Conservation (phyloP, 1,140 invertebrate species). For the Papilio dardanus region DNA sequence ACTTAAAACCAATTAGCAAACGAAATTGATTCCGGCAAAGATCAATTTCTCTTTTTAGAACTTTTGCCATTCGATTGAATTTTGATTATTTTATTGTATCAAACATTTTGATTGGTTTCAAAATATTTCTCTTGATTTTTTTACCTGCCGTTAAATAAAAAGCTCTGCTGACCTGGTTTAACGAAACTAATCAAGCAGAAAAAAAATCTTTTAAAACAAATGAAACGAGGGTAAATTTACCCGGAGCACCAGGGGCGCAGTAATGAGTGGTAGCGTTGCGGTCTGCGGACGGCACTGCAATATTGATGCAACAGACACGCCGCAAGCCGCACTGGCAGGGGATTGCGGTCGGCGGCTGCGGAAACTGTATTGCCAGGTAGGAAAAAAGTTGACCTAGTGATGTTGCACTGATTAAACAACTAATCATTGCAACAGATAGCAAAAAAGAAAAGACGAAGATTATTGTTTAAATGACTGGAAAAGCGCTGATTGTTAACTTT, state of each 20-base stretch:
- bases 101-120: not conserved
- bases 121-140: not conserved
- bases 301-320: slow-evolving; percentile 23
- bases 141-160: not conserved
- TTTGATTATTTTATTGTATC: not conserved
- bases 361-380: not conserved
- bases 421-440: not conserved
- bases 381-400: slow-evolving; percentile 1
- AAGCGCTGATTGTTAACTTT: no score
- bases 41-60: not conserved
- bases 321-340: not conserved
- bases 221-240: not conserved
- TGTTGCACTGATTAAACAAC: not conserved
- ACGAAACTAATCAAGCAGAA: not conserved
- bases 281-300: slow-evolving; percentile 7
- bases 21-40: not conserved
- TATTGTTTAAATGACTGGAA: no score
- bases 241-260: slow-evolving; percentile 27
- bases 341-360: slow-evolving; percentile 1
- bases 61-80: not conserved
- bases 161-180: not conserved
- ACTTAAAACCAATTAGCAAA: slow-evolving; percentile 21
- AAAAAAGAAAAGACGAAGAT: no score
- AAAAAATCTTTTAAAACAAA: not conserved
- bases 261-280: slow-evolving; percentile 4